Conservation (phyloP, 2,797 vertebrate species). For the Lacerta agilis region DNA sequence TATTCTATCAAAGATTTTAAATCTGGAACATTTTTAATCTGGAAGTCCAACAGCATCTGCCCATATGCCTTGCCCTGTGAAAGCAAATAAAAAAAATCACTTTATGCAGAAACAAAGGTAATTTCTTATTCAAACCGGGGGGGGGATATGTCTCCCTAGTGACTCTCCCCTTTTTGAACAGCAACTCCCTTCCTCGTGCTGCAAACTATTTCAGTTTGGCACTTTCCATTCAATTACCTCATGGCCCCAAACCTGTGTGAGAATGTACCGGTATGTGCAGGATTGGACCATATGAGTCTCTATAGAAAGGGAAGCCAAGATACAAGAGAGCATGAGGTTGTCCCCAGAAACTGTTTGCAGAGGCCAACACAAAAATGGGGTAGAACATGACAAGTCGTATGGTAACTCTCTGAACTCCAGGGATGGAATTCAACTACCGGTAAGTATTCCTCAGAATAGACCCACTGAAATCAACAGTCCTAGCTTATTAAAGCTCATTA, state of each 20-base stretch:
- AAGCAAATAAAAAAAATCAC: constrained; percentile 22
- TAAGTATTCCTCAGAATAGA: too few species aligned
- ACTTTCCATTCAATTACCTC: not conserved
- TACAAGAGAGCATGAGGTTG: not conserved
- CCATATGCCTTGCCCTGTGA: constrained; percentile 87
- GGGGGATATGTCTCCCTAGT: not conserved
- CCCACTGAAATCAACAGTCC: too few species aligned
- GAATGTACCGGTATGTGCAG: not conserved
- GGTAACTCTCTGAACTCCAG: not conserved
- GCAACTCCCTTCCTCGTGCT: not conserved
- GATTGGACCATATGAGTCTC: not conserved
- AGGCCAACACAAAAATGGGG: not conserved
- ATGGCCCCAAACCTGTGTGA: not conserved
- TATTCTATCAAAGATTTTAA: constrained; percentile 87
- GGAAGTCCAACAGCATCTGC: constrained; percentile 89
- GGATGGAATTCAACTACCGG: too few species aligned
- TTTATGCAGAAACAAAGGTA: constrained; percentile 6
- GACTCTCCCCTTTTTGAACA: not conserved
- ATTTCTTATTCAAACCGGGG: not conserved
- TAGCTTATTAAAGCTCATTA: too few species aligned
- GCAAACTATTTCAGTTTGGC: not conserved
- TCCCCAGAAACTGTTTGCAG: not conserved
- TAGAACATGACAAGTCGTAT: not conserved
- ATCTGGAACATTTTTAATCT: constrained; percentile 86
- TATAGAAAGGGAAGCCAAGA: constrained; percentile 1